A percentile compares a stretch with the other conserved stretches of the same genome.
These are phyloP conservation scores for Planococcus citri DNA, from an alignment of 1,140 invertebrate genomes.

Conservation along the genomic window DNA sequence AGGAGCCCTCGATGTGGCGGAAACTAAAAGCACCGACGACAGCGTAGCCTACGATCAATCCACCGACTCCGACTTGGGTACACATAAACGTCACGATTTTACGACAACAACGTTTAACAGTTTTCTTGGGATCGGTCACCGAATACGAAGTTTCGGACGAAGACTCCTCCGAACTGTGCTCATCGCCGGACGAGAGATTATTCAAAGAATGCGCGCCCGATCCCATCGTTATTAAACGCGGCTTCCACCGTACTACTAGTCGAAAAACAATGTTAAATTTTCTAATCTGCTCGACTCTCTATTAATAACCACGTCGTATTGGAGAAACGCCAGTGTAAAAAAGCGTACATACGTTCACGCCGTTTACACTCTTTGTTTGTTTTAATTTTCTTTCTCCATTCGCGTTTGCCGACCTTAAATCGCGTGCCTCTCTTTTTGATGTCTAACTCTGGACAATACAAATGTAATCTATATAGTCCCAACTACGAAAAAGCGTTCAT, in stretches of 20 bases:
- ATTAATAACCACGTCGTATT: neutral
- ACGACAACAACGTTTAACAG: conserved; percentile 65
- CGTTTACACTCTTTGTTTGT: neutral
- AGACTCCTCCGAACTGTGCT: neutral
- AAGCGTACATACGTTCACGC: neutral
- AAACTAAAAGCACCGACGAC: conserved; percentile 89
- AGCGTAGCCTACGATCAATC: conserved; percentile 85
- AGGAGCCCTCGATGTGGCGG: conserved; percentile 64
- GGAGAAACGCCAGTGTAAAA: conserved; percentile 1
- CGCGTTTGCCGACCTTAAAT: too few species aligned
- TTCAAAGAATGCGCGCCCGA: neutral
- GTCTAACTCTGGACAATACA: too few species aligned
- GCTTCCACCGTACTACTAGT: neutral
- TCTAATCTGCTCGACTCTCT: neutral
- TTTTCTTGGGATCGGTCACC: conserved; percentile 44
- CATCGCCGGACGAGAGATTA: neutral
- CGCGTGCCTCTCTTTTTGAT: too few species aligned
- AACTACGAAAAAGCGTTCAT: too few species aligned
- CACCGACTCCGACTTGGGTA: conserved; percentile 88
- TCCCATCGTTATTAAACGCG: neutral
- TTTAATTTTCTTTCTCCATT: neutral
- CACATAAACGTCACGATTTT: conserved; percentile 83
- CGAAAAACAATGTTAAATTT: conserved; percentile 8
- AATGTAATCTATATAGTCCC: too few species aligned
- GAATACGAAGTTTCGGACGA: conserved; percentile 22